Evolutionary conservation across 2,113 vertebrate genomes (phyloP).

Genomic region (Ia io): DNA sequence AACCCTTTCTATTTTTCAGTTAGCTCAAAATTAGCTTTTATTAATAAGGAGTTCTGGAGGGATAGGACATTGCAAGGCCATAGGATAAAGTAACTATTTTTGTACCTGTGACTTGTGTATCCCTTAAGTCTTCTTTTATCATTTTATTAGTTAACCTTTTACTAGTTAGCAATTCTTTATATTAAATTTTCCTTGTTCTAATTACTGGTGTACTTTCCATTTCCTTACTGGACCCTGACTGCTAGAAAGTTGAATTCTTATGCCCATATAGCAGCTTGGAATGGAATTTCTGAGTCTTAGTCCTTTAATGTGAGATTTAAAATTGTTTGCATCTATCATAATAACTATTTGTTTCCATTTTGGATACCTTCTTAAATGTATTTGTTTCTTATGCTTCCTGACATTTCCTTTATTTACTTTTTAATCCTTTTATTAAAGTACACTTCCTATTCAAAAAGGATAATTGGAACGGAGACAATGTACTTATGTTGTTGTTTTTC

Average conservation of each 20-base stretch:
- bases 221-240: not conserved
- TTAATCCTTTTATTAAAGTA: not conserved
- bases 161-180: not conserved
- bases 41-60: not conserved
- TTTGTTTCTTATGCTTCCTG: constrained; percentile 1
- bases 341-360: constrained; percentile 15
- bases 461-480: not conserved
- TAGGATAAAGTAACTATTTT: not conserved
- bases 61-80: not conserved
- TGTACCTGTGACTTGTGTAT: not conserved
- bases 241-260: not conserved
- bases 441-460: not conserved
- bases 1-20: not conserved
- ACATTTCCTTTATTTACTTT: constrained; percentile 15
- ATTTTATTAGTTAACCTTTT: not conserved
- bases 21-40: not conserved
- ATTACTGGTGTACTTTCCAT: not conserved
- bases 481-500: not conserved
- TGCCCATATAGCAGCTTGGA: not conserved
- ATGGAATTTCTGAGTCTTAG: not conserved
- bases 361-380: not conserved
- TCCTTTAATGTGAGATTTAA: constrained; percentile 14
- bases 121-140: not conserved
- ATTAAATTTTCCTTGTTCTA: not conserved
- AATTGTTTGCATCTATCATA: not conserved